Conservation (phyloP, 2,113 vertebrate genomes). For the Microtus oregoni region DNA sequence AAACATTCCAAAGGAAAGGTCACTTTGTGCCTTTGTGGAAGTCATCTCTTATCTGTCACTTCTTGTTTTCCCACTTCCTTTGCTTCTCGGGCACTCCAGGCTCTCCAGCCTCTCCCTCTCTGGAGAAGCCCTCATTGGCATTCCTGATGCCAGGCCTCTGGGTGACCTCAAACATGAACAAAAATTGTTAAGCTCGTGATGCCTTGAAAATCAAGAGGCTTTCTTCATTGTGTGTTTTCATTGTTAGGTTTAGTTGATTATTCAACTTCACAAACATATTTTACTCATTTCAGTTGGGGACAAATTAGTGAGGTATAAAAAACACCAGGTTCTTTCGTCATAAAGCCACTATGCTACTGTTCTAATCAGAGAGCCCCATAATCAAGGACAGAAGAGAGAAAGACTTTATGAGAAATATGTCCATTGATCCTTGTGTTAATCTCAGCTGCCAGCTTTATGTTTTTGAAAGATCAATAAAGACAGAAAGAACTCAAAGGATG, state of each 20-base stretch:
- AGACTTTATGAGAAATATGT: conserved; percentile 18
- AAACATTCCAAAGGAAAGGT: neutral
- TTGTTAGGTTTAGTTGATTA: neutral
- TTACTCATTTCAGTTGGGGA: neutral
- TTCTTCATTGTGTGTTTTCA: neutral
- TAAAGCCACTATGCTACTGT: neutral
- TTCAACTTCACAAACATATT: conserved; percentile 7
- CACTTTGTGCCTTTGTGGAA: neutral
- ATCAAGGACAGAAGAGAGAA: neutral
- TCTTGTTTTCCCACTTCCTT: neutral
- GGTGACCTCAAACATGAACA: neutral
- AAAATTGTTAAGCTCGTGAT: neutral
- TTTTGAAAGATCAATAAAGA: neutral
- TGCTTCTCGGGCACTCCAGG: neutral
- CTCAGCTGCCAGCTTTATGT: neutral
- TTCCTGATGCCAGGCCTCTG: neutral
- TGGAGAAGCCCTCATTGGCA: neutral
- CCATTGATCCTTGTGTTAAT: neutral
- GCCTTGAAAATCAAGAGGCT: neutral
- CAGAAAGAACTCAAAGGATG: neutral
- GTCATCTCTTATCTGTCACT: neutral
- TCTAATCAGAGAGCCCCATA: neutral
- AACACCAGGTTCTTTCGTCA: neutral
- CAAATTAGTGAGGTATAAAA: conserved; percentile 3
- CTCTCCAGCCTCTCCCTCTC: neutral